These are phyloP conservation scores for Busseola fusca DNA, from an alignment of 2,888 invertebrate species.

Conservation along the genomic window DNA sequence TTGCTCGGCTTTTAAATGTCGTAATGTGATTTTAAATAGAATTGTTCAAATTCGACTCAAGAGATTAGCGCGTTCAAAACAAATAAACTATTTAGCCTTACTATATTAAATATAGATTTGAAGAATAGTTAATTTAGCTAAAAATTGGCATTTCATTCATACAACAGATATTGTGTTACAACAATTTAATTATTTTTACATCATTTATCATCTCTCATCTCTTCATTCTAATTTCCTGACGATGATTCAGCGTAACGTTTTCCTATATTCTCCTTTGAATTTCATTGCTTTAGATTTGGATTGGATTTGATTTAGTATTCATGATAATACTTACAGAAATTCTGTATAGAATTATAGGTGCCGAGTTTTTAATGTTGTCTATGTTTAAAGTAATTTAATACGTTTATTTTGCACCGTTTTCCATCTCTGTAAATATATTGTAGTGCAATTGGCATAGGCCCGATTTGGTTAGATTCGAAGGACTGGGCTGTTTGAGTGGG, in stretches of 20 bases:
- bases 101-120: neutral
- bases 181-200: conserved; percentile 7
- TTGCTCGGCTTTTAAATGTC: neutral
- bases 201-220: conserved; percentile 26
- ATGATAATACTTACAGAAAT: neutral
- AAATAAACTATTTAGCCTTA: neutral
- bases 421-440: neutral
- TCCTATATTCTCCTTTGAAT: conserved; percentile 4
- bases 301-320: conserved; percentile 9
- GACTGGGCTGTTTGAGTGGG: neutral
- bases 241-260: conserved; percentile 28
- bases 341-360: neutral
- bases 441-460: neutral
- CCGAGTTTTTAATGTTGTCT: neutral
- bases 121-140: neutral
- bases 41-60: neutral
- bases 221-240: conserved; percentile 38
- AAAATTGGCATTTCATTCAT: neutral
- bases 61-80: neutral
- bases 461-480: neutral
- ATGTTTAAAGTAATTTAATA: neutral
- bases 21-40: neutral
- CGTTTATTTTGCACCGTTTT: neutral
- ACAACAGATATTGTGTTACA: conserved; percentile 9
- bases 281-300: conserved; percentile 6